Conservation (phyloP, 2,113 vertebrate genomes). For the Hippolais icterina region DNA sequence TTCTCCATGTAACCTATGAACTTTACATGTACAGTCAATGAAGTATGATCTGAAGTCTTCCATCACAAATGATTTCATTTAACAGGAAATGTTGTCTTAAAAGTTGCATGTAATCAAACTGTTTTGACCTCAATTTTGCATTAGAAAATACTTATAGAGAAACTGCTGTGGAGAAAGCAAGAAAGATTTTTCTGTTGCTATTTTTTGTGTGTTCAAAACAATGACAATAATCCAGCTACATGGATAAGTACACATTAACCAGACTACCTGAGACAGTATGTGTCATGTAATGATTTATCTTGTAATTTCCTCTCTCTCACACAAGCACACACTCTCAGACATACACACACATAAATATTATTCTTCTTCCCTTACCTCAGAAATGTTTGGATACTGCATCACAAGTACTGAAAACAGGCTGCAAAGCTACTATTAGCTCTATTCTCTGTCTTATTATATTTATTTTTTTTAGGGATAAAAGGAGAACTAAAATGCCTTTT, state of each 20-base stretch:
- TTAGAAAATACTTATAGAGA: not conserved
- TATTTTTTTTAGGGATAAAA: not conserved
- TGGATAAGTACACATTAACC: not conserved
- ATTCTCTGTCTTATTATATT: not conserved
- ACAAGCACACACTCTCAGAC: not conserved
- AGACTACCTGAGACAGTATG: not conserved
- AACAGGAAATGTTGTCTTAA: not conserved
- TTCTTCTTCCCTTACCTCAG: not conserved
- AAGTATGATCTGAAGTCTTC: not conserved
- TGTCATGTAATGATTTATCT: not conserved
- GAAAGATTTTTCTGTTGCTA: not conserved
- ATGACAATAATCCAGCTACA: not conserved
- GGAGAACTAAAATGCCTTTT: not conserved
- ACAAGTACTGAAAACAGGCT: not conserved
- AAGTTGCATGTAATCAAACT: not conserved
- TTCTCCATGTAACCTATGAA: not conserved
- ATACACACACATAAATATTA: not conserved
- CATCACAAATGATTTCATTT: not conserved
- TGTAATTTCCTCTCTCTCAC: not conserved
- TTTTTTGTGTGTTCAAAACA: not conserved
- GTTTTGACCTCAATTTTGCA: not conserved
- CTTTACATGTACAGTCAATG: not conserved
- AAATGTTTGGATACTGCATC: not conserved
- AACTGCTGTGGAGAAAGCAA: not conserved
- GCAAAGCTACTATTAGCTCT: not conserved